A percentile compares a stretch with the other conserved stretches of the same genome.
Conservation (phyloP, 2,797 vertebrate species). For the Bucorvus abyssinicus region DNA sequence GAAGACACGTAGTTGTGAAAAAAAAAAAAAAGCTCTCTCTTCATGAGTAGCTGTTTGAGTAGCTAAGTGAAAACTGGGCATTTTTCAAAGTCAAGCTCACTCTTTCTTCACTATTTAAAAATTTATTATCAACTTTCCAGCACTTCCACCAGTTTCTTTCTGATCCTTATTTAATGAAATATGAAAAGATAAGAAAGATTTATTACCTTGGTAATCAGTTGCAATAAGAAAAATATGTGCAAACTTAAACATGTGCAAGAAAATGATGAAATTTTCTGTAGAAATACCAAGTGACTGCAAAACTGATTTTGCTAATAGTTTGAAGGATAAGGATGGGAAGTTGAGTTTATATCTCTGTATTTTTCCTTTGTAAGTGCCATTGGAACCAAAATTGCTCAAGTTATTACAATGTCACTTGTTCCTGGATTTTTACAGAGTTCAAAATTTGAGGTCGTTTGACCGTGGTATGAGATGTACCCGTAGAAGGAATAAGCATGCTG, state of each 20-base stretch:
- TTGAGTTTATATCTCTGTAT: background rate
- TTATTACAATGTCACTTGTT: background rate
- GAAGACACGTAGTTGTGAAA: background rate
- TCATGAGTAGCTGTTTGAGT: background rate
- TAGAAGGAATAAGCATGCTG: background rate
- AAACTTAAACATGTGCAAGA: background rate
- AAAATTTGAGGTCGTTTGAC: background rate
- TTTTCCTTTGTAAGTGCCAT: background rate
- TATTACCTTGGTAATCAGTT: background rate
- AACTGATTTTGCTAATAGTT: background rate
- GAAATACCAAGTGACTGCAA: background rate
- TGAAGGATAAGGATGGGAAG: background rate
- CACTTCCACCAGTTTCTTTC: background rate
- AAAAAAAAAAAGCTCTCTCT: background rate
- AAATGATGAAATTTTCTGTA: background rate
- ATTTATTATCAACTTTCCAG: background rate
- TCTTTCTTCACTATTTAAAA: background rate
- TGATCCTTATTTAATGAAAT: background rate
- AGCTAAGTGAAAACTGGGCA: background rate
- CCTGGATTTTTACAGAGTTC: background rate
- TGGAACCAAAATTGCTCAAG: background rate
- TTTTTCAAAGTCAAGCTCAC: background rate
- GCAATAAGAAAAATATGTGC: background rate
- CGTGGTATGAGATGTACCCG: accelerated
- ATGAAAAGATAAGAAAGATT: background rate